phyloP scores from a whole-genome alignment of 1,140 invertebrate species.

The Zaprionus kolodkinae region DNA sequence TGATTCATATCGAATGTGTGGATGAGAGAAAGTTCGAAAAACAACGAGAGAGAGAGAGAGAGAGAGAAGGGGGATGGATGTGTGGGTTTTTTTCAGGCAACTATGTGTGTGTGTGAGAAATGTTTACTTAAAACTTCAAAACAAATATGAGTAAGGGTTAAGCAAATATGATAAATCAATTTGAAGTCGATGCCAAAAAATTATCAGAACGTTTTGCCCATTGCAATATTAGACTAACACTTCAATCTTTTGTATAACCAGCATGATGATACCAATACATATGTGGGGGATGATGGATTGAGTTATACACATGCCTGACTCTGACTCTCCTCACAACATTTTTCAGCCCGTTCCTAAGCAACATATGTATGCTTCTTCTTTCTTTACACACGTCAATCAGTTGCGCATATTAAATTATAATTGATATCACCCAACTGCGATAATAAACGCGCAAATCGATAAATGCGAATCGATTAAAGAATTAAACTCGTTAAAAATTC shows the following conservation, averaged over 20 bases:
- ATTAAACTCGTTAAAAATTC: neutral
- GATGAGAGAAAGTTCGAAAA: neutral
- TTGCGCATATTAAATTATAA: neutral
- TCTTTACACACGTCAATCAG: neutral
- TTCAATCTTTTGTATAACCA: neutral
- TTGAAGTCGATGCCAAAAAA: neutral
- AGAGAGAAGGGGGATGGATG: neutral
- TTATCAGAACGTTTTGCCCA: neutral
- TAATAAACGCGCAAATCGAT: neutral
- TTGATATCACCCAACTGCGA: neutral
- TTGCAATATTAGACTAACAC: slow-evolving; percentile 7
- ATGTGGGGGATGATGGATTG: neutral
- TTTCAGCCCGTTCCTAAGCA: neutral
- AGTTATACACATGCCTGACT: neutral
- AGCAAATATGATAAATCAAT: slow-evolving; percentile 12
- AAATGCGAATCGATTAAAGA: neutral
- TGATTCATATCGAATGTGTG: neutral
- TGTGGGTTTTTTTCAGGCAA: neutral
- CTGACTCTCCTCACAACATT: too few species aligned
- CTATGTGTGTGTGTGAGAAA: too few species aligned
- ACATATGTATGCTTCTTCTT: neutral
- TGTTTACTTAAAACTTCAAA: slow-evolving; percentile 1
- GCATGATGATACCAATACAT: too few species aligned
- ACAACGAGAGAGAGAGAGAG: neutral
- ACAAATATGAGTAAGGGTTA: neutral